These are phyloP conservation scores for Eurois occulta DNA, from an alignment of 2,888 invertebrate genomes.

Conservation along the genomic window DNA sequence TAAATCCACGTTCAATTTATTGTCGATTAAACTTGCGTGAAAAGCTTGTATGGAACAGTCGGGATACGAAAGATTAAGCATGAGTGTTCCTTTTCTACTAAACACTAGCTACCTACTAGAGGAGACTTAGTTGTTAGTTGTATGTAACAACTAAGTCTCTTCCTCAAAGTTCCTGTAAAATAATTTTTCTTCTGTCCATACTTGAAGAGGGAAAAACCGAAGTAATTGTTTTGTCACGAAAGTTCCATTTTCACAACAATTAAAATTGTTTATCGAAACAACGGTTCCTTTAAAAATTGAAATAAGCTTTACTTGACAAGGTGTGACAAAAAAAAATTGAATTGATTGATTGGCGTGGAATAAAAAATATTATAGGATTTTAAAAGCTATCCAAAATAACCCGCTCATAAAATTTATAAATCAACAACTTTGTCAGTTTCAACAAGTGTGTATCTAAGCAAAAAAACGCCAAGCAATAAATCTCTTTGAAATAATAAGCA, in stretches of 20 bases:
- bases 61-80: neutral
- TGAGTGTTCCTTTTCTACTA: neutral
- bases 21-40: neutral
- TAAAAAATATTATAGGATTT: neutral
- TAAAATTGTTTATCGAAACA: neutral
- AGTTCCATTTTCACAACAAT: neutral
- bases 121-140: no score
- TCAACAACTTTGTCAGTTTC: conserved; percentile 5
- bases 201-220: neutral
- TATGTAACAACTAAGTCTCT: neutral
- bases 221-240: neutral
- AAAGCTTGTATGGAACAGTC: neutral
- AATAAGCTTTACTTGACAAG: neutral
- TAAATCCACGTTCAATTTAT: neutral
- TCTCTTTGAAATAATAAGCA: conserved; percentile 7
- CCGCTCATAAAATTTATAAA: neutral
- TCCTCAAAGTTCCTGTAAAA: neutral
- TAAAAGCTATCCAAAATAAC: neutral
- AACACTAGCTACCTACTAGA: neutral
- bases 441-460: neutral
- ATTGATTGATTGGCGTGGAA: neutral
- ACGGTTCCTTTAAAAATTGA: neutral
- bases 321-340: neutral
- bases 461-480: neutral
- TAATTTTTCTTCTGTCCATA: neutral